Conservation (phyloP, 2,888 invertebrate species). For the Microplitis manilae region DNA sequence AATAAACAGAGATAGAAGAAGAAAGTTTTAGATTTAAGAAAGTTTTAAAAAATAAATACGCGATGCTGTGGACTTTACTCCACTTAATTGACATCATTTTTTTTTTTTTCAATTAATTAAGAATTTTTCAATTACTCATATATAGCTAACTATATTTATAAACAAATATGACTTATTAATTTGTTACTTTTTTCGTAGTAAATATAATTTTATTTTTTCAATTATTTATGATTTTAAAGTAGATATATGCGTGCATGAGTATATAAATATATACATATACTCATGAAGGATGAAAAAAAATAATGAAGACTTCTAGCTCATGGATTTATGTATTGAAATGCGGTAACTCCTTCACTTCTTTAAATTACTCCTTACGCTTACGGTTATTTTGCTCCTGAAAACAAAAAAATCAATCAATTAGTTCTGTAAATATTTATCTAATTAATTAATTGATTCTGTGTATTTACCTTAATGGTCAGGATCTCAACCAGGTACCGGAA, state of each 20-base stretch:
- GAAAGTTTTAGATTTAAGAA: constrained; percentile 21
- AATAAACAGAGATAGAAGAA: constrained; percentile 15
- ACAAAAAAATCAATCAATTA: constrained; percentile 3
- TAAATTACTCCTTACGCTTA: constrained; percentile 63
- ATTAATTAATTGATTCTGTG: background rate
- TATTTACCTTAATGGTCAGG: constrained; percentile 86
- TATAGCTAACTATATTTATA: constrained; percentile 53
- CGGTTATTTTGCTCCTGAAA: constrained; percentile 63
- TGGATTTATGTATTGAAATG: constrained; percentile 66
- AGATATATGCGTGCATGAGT: constrained; percentile 57
- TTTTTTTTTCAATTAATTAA: constrained; percentile 17
- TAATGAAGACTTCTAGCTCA: constrained; percentile 70
- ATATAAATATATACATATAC: constrained; percentile 55
- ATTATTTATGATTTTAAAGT: constrained; percentile 56
- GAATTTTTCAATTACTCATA: constrained; percentile 25
- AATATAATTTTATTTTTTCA: constrained; percentile 56
- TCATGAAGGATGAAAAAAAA: constrained; percentile 64
- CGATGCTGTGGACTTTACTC: background rate
- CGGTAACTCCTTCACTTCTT: constrained; percentile 53
- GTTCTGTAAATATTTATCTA: background rate
- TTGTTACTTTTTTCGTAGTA: constrained; percentile 55
- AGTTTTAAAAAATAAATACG: constrained; percentile 10
- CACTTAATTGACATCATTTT: constrained; percentile 21
- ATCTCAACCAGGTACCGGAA: constrained; percentile 94
- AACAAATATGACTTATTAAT: constrained; percentile 47